Conservation (phyloP, 1,140 invertebrate species). For the Neotoxoptera formosana region DNA sequence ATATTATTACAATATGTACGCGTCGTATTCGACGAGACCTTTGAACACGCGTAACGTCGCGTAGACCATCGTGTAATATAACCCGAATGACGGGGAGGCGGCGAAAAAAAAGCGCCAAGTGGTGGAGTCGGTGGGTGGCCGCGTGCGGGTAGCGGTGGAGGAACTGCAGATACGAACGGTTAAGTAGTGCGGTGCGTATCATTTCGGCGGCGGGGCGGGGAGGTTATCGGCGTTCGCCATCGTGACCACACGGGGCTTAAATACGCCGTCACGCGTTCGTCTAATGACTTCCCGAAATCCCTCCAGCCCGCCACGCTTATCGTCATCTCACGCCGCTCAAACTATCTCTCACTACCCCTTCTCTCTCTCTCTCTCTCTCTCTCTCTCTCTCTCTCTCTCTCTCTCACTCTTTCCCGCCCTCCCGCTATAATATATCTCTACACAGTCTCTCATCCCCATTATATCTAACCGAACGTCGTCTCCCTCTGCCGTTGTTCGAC, state of each 20-base stretch:
- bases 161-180: not conserved
- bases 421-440: not conserved
- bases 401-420: too few species aligned
- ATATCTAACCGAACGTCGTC: not conserved
- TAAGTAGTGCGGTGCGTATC: not conserved
- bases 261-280: conserved; percentile 26
- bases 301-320: conserved; percentile 16
- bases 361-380: too few species aligned
- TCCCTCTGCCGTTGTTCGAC: not conserved
- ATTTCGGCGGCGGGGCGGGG: not conserved
- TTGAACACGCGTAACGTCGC: not conserved
- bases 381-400: too few species aligned
- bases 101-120: not conserved
- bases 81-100: not conserved
- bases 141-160: not conserved
- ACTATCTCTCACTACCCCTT: not conserved
- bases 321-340: not conserved
- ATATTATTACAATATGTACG: not conserved
- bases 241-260: conserved; percentile 34
- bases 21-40: not conserved
- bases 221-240: conserved; percentile 13
- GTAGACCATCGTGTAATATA: not conserved
- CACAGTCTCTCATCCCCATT: not conserved
- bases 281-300: conserved; percentile 44
- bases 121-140: not conserved